Evolutionary conservation across 2,888 invertebrate species (phyloP).

Genomic region (Rhimphoctona megacephalus): DNA sequence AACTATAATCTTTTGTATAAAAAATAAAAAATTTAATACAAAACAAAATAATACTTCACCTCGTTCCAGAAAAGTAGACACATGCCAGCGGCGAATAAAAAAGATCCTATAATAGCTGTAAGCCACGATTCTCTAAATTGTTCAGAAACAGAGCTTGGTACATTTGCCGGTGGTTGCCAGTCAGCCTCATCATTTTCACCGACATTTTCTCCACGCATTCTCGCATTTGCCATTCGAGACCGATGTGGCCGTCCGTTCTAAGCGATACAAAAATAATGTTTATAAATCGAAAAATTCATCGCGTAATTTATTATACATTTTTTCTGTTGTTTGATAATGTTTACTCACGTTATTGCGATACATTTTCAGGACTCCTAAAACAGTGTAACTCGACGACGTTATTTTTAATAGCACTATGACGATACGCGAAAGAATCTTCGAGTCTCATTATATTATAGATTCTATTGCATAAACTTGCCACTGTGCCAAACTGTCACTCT

Average conservation of each 20-base stretch:
- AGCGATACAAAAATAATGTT: neutral
- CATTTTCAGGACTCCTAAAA: constrained; percentile 65
- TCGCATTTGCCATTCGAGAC: constrained; percentile 73
- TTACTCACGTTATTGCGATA: constrained; percentile 77
- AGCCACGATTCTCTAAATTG: constrained; percentile 91
- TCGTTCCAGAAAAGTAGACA: constrained; percentile 94
- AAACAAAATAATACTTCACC: constrained; percentile 85
- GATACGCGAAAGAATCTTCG: constrained; percentile 14
- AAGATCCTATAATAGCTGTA: constrained; percentile 89
- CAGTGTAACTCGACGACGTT: neutral
- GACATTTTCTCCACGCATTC: constrained; percentile 69
- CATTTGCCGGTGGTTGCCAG: constrained; percentile 69
- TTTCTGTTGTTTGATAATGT: neutral
- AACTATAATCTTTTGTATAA: neutral
- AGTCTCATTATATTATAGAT: constrained; percentile 48
- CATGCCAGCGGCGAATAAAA: constrained; percentile 89
- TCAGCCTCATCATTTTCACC: constrained; percentile 68
- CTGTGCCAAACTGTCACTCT: constrained; percentile 20
- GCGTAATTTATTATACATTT: neutral
- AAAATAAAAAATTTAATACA: neutral
- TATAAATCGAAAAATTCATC: neutral
- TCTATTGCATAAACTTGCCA: neutral
- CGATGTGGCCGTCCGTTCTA: constrained; percentile 60
- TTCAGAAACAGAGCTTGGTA: constrained; percentile 81
- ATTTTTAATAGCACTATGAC: constrained; percentile 14